Evolutionary conservation across 2,888 invertebrate genomes (phyloP), one percentile per base, ranked within the genome.

Genomic region (Graphium colonna): DNA sequence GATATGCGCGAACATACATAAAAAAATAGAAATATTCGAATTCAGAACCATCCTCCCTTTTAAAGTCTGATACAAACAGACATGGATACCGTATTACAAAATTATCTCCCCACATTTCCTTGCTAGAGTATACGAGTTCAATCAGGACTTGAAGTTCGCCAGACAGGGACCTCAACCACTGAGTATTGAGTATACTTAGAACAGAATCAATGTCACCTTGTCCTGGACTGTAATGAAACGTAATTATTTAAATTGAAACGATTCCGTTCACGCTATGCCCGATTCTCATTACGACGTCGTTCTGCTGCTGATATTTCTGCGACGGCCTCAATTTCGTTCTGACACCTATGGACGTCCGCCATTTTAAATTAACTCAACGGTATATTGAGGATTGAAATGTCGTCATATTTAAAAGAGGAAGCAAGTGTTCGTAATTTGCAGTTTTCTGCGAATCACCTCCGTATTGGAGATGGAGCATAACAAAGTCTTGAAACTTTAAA

Each of bases 301-400:
- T 51, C 44, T 33, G 52, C 39, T 55, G 45, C n/a, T n/a, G n/a
- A n/a, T n/a, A 56, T 55, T 52, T 55, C 52, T 69, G 65, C 64
- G 55, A 68, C 78, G n/a, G n/a, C n/a, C 79, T 79, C 75, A 74
- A 69, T 69, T 72, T 78, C 77, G 78, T 78, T 79, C 77, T 75
- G 73, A 68, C 67, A 66, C 71, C 55, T 55, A 51, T 59, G 56
- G 63, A 68, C 75, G 69, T 77, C 77, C 73, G 78, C 73, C 75
- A 71, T 68, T 66, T 57, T 58, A 52, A 58, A 51, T 52, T 50
- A 16, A 31, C 47, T 46, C 2, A 8, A 33, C 8, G 9, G 2
- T 33, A 33, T 2, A 2, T 5, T 33, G 3, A 33, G 4, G n/a
- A 10, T 9, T 33, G n/a, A 9, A 33, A 33, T 33, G 33, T 10